These are phyloP conservation scores for Alca torda DNA, from an alignment of 2,797 vertebrate genomes.

Conservation along the genomic window DNA sequence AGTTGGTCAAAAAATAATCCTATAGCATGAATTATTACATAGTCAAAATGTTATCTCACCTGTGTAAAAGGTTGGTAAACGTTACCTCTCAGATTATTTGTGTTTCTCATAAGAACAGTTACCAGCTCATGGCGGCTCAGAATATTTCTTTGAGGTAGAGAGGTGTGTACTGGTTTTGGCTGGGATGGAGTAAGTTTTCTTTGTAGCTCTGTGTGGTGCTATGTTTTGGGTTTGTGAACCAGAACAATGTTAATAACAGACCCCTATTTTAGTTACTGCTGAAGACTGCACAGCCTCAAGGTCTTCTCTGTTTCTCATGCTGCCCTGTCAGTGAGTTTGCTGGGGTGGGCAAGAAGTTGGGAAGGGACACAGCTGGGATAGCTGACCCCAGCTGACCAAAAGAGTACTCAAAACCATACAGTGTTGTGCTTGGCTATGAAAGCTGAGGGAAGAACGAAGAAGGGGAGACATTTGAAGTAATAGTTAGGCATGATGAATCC, in stretches of 20 bases:
- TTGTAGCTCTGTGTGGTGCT: neutral
- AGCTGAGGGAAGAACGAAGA: neutral
- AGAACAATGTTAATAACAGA: neutral
- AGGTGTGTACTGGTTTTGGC: neutral
- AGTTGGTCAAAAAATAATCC: neutral
- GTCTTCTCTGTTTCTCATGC: neutral
- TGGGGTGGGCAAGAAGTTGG: neutral
- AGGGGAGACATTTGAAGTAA: neutral
- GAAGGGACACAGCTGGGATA: neutral
- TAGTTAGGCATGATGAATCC: neutral
- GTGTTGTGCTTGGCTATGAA: neutral
- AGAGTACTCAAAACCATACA: neutral
- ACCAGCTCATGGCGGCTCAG: neutral
- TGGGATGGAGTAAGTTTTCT: neutral
- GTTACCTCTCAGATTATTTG: neutral
- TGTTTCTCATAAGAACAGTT: neutral
- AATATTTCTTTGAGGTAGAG: neutral
- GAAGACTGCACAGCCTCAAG: neutral
- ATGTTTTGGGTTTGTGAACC: neutral
- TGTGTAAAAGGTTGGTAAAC: neutral
- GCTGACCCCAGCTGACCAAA: neutral
- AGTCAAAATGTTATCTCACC: neutral
- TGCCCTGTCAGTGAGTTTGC: neutral
- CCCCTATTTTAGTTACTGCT: neutral
- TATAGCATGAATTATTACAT: neutral